Evolutionary conservation across 2,888 invertebrate species (phyloP).

Genomic region (Andrena fulva): DNA sequence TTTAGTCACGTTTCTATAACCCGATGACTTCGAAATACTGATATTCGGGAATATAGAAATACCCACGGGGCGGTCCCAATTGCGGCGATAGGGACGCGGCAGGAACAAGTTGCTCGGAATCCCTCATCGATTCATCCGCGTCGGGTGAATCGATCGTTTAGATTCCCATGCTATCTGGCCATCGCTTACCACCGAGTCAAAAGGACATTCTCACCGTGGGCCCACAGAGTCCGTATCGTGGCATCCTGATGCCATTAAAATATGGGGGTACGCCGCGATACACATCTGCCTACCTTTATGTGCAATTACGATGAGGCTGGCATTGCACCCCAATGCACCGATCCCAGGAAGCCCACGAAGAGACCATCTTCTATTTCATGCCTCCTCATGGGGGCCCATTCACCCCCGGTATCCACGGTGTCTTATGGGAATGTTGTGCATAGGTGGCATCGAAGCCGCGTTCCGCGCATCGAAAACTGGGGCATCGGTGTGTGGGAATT

Average conservation of each 20-base stretch:
- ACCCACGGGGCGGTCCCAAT: slow-evolving; percentile 26
- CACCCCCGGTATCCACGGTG: slow-evolving; percentile 36
- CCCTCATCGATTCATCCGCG: slow-evolving; percentile 37
- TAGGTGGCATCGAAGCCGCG: slow-evolving; percentile 27
- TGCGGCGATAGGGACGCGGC: background rate
- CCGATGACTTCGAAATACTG: too few species aligned
- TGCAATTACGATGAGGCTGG: slow-evolving; percentile 68
- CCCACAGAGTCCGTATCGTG: slow-evolving; percentile 26
- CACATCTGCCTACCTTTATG: slow-evolving; percentile 69
- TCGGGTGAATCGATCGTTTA: slow-evolving; percentile 54
- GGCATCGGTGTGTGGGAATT: slow-evolving; percentile 8
- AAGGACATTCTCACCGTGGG: slow-evolving; percentile 59
- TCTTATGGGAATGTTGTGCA: slow-evolving; percentile 66
- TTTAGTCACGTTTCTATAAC: too few species aligned
- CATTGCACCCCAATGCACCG: slow-evolving; percentile 67
- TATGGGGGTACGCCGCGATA: slow-evolving; percentile 67
- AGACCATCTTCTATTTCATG: slow-evolving; percentile 65
- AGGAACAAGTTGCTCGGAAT: slow-evolving; percentile 53
- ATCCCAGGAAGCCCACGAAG: slow-evolving; percentile 60
- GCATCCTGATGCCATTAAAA: slow-evolving; percentile 62
- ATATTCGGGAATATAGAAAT: background rate
- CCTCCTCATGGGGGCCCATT: slow-evolving; percentile 69
- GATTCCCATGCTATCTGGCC: slow-evolving; percentile 65
- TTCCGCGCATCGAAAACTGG: background rate
- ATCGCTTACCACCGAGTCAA: slow-evolving; percentile 52